Percentiles rank a stretch among this genome's conserved stretches.
phyloP scores from a whole-genome alignment of 2,797 vertebrate species.

The Scyliorhinus canicula region DNA sequence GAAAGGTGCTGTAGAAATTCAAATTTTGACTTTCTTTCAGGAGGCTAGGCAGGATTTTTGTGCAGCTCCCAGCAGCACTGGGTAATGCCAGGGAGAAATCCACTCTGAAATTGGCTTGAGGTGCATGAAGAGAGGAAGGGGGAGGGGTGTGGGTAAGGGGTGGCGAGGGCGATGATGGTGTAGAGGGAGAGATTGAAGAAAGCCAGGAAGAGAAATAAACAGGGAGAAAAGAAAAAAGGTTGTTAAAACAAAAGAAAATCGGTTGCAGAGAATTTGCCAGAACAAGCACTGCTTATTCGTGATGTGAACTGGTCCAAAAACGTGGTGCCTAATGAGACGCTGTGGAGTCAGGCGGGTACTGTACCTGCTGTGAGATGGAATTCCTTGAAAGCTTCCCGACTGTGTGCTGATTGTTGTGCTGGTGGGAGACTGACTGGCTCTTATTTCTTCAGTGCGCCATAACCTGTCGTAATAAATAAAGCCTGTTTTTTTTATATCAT shows the following conservation, averaged over 20 bases:
- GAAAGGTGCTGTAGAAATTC: not conserved
- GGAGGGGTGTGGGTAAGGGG: not conserved
- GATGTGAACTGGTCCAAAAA: not conserved
- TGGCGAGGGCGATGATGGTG: too few relatives aligned
- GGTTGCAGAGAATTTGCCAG: not conserved
- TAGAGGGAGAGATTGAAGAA: too few relatives aligned
- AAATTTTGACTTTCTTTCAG: not conserved
- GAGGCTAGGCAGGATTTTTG: not conserved
- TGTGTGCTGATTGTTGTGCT: conserved; percentile 25
- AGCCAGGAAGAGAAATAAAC: not conserved
- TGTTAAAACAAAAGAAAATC: not conserved
- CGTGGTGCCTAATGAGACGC: not conserved
- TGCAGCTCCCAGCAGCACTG: not conserved
- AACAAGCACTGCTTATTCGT: not conserved
- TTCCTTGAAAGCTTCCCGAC: conserved; percentile 37
- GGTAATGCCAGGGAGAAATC: not conserved
- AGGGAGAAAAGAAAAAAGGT: not conserved
- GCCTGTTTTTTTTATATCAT: not conserved
- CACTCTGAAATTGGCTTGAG: not conserved
- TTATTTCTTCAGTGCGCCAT: not conserved
- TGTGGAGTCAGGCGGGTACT: conserved; percentile 20
- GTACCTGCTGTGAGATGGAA: conserved; percentile 32
- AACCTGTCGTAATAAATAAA: conserved; percentile 38
- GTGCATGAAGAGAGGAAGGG: too few relatives aligned
- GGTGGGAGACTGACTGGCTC: conserved; percentile 26